Base-by-base conservation (phyloP, 1,140 invertebrate genomes). In the Plectrocnemia conspersa region DNA sequence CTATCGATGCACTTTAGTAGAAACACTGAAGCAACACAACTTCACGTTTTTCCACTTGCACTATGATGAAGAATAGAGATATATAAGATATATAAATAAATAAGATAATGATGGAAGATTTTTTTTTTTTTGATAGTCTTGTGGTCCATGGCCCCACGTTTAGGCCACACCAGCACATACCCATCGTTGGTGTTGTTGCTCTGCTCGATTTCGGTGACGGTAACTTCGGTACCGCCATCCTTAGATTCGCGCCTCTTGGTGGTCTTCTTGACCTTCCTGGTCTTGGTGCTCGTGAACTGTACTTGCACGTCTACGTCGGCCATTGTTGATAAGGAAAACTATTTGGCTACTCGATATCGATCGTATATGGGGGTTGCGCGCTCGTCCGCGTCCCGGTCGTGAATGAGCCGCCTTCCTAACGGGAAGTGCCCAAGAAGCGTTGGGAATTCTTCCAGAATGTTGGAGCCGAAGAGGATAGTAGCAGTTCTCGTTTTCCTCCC, bases 201-300 rank as follows among this genome's bases (percentile, higher is more conserved):
- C 74, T 82, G 83, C 68, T 88, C 84, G 68, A 88, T 75, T 72
- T 89, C 87, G 63, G 84, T 88, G 74, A 89, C 86, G 71, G 83
- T 85, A 69, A 88, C 82, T 71, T 89, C 87, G 62, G 82, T 83
- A 60, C 83, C 84, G 68, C 83, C 82, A 67, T 82, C 79, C 27
- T 18, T 22, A 63, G 80, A 84, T 69, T 89, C 86, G 71, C 85
- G 80, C 67, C 86, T 82, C 69, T 86, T 88, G 55, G 82, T 85
- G 63, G 83, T 81, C 76, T 91, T 92, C 79, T 90, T 91, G 76
- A 89, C 85, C 82, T 91, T 91, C 73, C 86, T 85, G 70, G 87
- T 86, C 76, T 90, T 90, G 71, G 85, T 82, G 65, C 85, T 84
- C 66, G 84, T 84, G 71, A 82, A 88, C 75, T 88, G 85, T 78